phyloP scores from a whole-genome alignment of 2,113 vertebrate species.

The Spermophilus dauricus region DNA sequence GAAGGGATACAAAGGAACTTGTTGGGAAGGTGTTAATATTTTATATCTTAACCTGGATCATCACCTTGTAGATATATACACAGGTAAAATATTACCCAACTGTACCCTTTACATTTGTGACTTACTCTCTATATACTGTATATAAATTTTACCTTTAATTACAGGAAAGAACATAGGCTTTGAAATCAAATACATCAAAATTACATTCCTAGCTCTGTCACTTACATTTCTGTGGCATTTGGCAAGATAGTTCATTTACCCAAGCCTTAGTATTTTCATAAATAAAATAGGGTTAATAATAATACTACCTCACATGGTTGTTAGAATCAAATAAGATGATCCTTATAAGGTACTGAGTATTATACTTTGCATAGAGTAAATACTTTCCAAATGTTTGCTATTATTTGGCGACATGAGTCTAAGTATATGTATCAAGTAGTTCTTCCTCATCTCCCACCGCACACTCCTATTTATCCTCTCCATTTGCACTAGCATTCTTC shows the following conservation, averaged over 20 bases:
- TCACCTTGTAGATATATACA: background rate
- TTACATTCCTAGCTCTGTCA: background rate
- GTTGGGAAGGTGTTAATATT: background rate
- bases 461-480: background rate
- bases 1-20: background rate
- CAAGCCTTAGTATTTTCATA: constrained; percentile 31
- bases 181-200: constrained; percentile 27
- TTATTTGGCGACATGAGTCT: constrained; percentile 42
- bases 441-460: background rate
- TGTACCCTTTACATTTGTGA: background rate
- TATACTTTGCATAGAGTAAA: background rate
- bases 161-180: constrained; percentile 41
- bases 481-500: constrained; percentile 1
- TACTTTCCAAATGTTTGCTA: background rate
- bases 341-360: background rate
- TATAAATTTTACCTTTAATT: background rate
- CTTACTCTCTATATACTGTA: background rate
- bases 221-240: constrained; percentile 44
- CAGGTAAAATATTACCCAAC: background rate
- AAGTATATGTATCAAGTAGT: background rate
- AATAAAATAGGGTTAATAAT: background rate
- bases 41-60: background rate
- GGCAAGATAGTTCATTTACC: background rate
- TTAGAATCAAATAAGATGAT: background rate
- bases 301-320: background rate